A percentile compares a stretch with the other conserved stretches of the same genome.
Evolutionary conservation across 2,113 vertebrate genomes (phyloP).

Genomic region (Paralichthys olivaceus): DNA sequence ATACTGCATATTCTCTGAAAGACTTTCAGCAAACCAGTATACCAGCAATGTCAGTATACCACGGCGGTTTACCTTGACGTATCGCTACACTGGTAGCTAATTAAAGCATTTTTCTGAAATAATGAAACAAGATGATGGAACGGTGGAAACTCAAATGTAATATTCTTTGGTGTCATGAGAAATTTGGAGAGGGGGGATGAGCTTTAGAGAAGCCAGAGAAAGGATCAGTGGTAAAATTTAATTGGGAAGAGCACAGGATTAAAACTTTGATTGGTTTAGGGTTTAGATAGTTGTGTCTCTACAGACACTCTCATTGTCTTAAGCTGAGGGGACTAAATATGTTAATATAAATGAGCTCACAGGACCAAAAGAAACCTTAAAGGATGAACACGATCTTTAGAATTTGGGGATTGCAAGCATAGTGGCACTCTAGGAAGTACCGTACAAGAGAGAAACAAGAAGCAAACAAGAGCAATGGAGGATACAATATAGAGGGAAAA

Average conservation of each 20-base stretch:
- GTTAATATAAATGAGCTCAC: constrained; percentile 52
- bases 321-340: constrained; percentile 58
- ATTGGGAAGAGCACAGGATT: constrained; percentile 70
- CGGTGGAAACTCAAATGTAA: constrained; percentile 51
- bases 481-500: background rate
- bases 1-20: too few species aligned
- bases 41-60: background rate
- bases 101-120: constrained; percentile 56
- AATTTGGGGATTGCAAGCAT: constrained; percentile 13
- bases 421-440: constrained; percentile 11
- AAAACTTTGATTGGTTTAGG: constrained; percentile 73
- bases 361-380: constrained; percentile 21
- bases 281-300: constrained; percentile 62
- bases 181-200: constrained; percentile 56
- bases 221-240: constrained; percentile 72
- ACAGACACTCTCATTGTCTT: constrained; percentile 63
- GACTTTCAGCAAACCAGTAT: too few species aligned
- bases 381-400: background rate
- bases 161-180: constrained; percentile 58
- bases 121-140: constrained; percentile 56
- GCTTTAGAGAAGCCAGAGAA: constrained; percentile 49
- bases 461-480: constrained; percentile 1
- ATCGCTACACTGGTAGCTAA: background rate
- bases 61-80: background rate
- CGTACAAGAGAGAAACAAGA: constrained; percentile 9